phyloP scores from a whole-genome alignment of 2,888 invertebrate genomes.

The Acronicta psi region DNA sequence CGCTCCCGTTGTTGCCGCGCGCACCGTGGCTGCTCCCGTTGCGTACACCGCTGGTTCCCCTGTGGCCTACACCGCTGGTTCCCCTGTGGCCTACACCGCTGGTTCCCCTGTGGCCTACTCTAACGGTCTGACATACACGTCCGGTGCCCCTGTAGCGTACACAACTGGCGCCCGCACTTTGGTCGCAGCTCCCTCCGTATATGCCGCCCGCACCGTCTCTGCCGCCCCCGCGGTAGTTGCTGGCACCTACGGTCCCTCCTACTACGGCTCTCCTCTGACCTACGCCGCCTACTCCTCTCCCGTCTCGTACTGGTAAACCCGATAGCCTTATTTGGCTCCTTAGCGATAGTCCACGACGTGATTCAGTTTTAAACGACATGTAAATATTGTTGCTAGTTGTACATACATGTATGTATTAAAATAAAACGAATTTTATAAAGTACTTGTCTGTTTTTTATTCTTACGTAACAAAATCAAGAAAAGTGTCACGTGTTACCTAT shows the following conservation, averaged over 20 bases:
- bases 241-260: constrained; percentile 55
- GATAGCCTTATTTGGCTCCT: constrained; percentile 46
- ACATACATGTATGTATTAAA: constrained; percentile 58
- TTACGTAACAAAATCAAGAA: constrained; percentile 7
- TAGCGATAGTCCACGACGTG: constrained; percentile 67
- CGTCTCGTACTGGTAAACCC: constrained; percentile 75
- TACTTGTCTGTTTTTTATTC: constrained; percentile 21
- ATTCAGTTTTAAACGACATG: constrained; percentile 67
- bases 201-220: constrained; percentile 48
- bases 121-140: constrained; percentile 32
- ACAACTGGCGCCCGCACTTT: constrained; percentile 47
- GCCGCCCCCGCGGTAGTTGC: constrained; percentile 56
- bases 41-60: constrained; percentile 22
- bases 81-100: constrained; percentile 51
- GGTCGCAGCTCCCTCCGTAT: constrained; percentile 48
- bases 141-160: constrained; percentile 40
- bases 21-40: constrained; percentile 42
- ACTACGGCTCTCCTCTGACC: constrained; percentile 62
- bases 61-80: constrained; percentile 49
- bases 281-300: constrained; percentile 78
- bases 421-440: constrained; percentile 43
- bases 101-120: constrained; percentile 30
- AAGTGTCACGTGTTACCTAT: constrained; percentile 31
- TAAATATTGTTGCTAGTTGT: constrained; percentile 72
- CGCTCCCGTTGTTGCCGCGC: constrained; percentile 45